Evolutionary conservation across 2,888 invertebrate genomes (phyloP).

Genomic region (Meganola albula): DNA sequence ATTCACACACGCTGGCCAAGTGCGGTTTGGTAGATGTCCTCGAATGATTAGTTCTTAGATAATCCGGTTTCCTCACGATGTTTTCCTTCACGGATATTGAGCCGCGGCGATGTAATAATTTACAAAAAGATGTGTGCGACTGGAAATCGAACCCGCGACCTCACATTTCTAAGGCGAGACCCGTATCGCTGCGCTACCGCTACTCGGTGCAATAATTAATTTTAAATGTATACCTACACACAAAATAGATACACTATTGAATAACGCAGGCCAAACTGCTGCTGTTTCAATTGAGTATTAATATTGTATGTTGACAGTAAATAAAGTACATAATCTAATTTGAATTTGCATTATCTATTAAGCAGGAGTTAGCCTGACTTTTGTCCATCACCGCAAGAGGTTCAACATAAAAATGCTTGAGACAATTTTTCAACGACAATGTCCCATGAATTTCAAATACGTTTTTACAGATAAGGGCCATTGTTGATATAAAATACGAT

Average conservation of each 20-base stretch:
- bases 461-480: slow-evolving; percentile 67
- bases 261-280: not conserved
- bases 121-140: too few relatives aligned
- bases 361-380: slow-evolving; percentile 41
- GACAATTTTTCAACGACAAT: slow-evolving; percentile 63
- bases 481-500: slow-evolving; percentile 73
- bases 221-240: not conserved
- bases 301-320: slow-evolving; percentile 34
- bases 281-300: slow-evolving; percentile 16
- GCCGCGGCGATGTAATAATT: too few relatives aligned
- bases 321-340: slow-evolving; percentile 37
- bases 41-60: too few relatives aligned
- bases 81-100: too few relatives aligned
- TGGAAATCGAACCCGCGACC: too few relatives aligned
- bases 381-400: slow-evolving; percentile 52
- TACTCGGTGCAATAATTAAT: not conserved
- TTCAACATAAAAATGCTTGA: slow-evolving; percentile 60
- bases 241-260: not conserved
- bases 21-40: too few relatives aligned
- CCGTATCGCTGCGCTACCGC: not conserved
- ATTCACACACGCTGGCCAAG: too few relatives aligned
- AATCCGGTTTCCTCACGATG: too few relatives aligned
- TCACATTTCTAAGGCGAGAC: too few relatives aligned
- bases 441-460: slow-evolving; percentile 70
- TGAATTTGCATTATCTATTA: slow-evolving; percentile 39